phyloP scores from a whole-genome alignment of 2,113 vertebrate species.

The Dipodomys merriami region DNA sequence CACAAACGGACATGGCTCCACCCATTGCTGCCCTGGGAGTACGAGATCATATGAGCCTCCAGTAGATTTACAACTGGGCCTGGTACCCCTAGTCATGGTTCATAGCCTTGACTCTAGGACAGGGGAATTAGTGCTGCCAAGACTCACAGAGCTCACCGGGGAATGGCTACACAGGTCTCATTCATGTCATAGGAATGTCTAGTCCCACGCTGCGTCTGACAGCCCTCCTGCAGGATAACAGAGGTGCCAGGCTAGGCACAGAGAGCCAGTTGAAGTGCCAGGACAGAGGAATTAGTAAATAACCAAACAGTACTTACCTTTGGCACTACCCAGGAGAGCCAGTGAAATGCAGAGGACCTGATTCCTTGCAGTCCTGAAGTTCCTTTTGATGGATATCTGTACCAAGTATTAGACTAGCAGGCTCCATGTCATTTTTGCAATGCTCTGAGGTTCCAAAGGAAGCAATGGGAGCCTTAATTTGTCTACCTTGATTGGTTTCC shows the following conservation, averaged over 20 bases:
- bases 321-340: not conserved
- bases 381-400: not conserved
- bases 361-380: not conserved
- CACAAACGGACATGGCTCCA: too few relatives aligned
- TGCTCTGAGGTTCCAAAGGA: not conserved
- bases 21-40: too few relatives aligned
- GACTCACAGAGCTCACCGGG: not conserved
- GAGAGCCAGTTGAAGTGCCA: not conserved
- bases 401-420: accelerated
- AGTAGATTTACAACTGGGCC: not conserved
- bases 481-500: not conserved
- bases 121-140: not conserved
- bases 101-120: accelerated
- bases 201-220: not conserved
- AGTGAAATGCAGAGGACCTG: not conserved
- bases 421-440: not conserved
- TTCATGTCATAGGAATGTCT: not conserved
- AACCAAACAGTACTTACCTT: not conserved
- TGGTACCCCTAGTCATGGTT: not conserved
- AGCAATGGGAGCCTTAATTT: not conserved
- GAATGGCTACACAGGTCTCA: not conserved
- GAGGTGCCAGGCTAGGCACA: not conserved
- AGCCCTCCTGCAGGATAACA: not conserved
- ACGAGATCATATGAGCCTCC: not conserved
- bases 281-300: not conserved